These are phyloP conservation scores for Acropora yongei DNA, from an alignment of 64 coral and sea anemone genomes.

Conservation along the genomic window DNA sequence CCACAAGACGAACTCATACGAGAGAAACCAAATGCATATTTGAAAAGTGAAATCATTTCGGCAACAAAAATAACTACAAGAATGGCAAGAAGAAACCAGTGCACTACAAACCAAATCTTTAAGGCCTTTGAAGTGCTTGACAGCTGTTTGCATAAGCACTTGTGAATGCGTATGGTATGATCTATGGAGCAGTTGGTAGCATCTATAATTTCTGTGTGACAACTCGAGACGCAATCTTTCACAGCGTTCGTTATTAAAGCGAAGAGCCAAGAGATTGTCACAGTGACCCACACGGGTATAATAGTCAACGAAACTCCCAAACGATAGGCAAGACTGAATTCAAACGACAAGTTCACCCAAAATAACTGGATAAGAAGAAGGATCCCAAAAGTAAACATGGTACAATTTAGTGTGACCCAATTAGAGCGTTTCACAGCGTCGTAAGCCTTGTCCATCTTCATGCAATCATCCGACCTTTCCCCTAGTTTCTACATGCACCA, in stretches of 20 bases:
- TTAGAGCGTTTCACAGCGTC: neutral
- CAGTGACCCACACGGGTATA: too few species aligned
- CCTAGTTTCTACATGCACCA: neutral
- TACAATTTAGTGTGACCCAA: constrained; percentile 24
- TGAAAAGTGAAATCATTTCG: constrained; percentile 31
- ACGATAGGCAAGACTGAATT: neutral
- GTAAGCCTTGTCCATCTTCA: too few species aligned
- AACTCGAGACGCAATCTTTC: neutral
- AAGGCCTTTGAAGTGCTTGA: neutral
- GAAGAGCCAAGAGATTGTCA: too few species aligned
- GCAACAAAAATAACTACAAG: constrained; percentile 52
- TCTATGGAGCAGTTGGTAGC: neutral
- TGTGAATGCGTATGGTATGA: too few species aligned
- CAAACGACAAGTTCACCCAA: constrained; percentile 14
- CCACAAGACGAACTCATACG: neutral
- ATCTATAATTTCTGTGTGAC: constrained; percentile 17
- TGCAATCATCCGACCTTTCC: too few species aligned
- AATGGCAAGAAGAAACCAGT: constrained; percentile 66
- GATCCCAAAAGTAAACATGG: too few species aligned
- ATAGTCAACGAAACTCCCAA: neutral
- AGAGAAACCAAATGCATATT: neutral
- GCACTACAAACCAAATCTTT: neutral
- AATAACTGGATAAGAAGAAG: too few species aligned
- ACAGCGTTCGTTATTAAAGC: too few species aligned
- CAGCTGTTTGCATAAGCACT: too few species aligned